These are phyloP conservation scores for Oncopeltus fasciatus DNA, from an alignment of 1,140 invertebrate genomes.

Conservation along the genomic window DNA sequence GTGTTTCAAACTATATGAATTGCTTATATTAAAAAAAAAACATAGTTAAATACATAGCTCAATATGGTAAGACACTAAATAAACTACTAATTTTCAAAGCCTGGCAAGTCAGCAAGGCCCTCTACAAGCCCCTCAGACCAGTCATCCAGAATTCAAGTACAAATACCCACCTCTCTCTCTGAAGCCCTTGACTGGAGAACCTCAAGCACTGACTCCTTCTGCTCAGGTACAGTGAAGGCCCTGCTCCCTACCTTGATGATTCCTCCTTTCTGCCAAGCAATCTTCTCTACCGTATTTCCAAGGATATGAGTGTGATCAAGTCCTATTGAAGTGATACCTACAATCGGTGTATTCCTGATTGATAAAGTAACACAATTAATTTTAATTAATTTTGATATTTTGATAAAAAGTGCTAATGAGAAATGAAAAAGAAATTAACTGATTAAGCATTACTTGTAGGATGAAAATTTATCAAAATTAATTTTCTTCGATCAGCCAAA, in stretches of 20 bases:
- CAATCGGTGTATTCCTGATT: constrained; percentile 62
- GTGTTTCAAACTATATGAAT: no score
- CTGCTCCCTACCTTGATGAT: constrained; percentile 71
- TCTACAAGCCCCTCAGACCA: neutral
- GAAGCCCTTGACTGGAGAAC: constrained; percentile 50
- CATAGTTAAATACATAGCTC: neutral
- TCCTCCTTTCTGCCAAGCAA: constrained; percentile 90
- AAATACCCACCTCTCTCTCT: constrained; percentile 41
- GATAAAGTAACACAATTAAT: no score
- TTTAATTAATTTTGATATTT: no score
- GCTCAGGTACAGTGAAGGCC: constrained; percentile 56
- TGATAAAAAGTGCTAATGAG: no score
- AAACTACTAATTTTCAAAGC: neutral
- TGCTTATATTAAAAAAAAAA: no score
- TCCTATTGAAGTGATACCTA: constrained; percentile 80
- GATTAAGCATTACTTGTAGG: no score
- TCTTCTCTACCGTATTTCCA: constrained; percentile 70
- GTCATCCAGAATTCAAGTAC: neutral
- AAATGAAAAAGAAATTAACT: no score
- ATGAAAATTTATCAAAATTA: no score
- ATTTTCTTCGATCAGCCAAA: no score
- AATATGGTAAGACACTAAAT: neutral
- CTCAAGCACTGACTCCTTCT: constrained; percentile 48
- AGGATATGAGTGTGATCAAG: constrained; percentile 79
- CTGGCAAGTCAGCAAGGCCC: neutral